phyloP scores from a whole-genome alignment of 2,113 vertebrate genomes.

The Hipposideros armiger region DNA sequence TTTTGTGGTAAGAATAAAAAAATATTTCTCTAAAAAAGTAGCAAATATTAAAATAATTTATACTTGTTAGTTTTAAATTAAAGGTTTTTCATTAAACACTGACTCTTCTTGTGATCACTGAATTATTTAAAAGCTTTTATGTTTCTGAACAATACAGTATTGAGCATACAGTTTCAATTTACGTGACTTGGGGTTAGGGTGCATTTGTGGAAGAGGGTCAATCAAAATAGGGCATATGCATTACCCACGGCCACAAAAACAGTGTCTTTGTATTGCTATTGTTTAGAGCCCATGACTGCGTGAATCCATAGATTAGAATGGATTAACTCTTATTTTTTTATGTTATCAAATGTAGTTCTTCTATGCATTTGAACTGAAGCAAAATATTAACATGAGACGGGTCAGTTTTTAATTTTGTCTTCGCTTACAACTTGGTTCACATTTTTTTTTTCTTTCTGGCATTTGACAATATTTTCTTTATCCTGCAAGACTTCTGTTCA shows the following conservation, averaged over 20 bases:
- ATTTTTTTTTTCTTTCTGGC: not conserved
- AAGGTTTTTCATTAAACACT: not conserved
- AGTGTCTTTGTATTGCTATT: not conserved
- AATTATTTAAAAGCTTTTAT: not conserved
- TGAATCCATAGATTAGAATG: not conserved
- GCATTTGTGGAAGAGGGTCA: not conserved
- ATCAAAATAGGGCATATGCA: not conserved
- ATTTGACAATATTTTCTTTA: not conserved
- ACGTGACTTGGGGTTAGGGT: not conserved
- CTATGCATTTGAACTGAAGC: not conserved
- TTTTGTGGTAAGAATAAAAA: slow-evolving; percentile 17
- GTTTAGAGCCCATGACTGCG: not conserved
- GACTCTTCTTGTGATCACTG: not conserved
- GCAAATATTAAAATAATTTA: not conserved
- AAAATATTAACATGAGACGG: slow-evolving; percentile 27
- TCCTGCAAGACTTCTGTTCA: not conserved
- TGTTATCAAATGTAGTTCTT: not conserved
- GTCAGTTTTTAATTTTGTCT: slow-evolving; percentile 1
- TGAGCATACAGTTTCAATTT: not conserved
- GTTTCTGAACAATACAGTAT: not conserved
- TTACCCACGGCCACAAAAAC: not conserved
- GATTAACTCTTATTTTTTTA: not conserved
- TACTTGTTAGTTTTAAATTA: not conserved
- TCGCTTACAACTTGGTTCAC: not conserved
- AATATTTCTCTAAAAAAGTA: not conserved